Base-by-base conservation (phyloP, 92 coral and sea anemone genomes). In the Scolanthus callimorphus region DNA sequence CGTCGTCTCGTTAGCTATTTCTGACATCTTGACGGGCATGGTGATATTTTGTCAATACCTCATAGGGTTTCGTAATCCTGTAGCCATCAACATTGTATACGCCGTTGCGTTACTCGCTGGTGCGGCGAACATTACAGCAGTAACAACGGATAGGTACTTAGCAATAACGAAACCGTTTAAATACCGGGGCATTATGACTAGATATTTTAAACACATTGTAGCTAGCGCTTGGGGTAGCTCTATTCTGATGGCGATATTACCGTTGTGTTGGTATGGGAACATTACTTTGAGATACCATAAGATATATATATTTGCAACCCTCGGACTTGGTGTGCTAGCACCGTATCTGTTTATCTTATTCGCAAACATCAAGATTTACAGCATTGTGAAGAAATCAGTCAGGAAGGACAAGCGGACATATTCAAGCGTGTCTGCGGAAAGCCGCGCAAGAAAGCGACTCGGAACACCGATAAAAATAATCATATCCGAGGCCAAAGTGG, bases 1-100 rank as follows among this genome's bases (percentile, higher is more conserved):
- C 55, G 96, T 87, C 37, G 90, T 87, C n/a, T 87, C 96, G 11
- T 53, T 87, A 0, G 96, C 96, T 27, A 69, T 82, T 29, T 87
- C 96, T 2, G 96, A 87, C 50, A 87, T 87, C 57, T 27, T 83
- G 71, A 87, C 85, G 38, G 96, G 96, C 11, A 20, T 76, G 4
- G 83, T 83, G 41, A 41, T 87, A 49, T 47, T 87, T 21, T 20
- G 73, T 19, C 80, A 83, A 49, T 79, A 83, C 47, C 77, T 80
- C 27, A 54, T 84, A 21, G 83, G 76, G 21, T 71, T 87, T 28
- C 72, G 73, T 34, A 67, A 53, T 20, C 39, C 66, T 12, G 74
- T 71, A 0, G 41, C 81, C 8, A 72, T 84, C 30, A 87, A 87
- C 26, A 78, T 78, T 1, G 44, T 83, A 2, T 87, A 83, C 28